These are phyloP conservation scores for Fragum sueziense DNA, from an alignment of 2,888 invertebrate species.

Conservation along the genomic window DNA sequence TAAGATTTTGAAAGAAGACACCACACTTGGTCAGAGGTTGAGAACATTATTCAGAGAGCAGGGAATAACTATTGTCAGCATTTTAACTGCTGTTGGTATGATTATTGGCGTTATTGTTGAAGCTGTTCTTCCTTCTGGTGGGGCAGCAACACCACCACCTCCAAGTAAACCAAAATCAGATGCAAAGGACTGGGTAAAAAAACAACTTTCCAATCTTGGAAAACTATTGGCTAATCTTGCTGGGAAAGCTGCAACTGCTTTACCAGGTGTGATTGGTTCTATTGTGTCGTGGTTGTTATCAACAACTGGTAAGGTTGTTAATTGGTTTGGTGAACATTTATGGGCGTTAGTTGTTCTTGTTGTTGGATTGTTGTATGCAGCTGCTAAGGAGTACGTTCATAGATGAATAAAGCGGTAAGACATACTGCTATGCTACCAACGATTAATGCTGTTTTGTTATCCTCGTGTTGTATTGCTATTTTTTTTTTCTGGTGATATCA, in stretches of 20 bases:
- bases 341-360: constrained; percentile 29
- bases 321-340: constrained; percentile 45
- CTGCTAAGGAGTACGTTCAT: constrained; percentile 27
- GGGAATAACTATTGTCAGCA: constrained; percentile 43
- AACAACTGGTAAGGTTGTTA: constrained; percentile 40
- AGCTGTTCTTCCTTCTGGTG: constrained; percentile 30
- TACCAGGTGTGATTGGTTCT: constrained; percentile 41
- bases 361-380: constrained; percentile 17
- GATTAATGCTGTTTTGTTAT: constrained; percentile 22
- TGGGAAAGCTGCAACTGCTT: constrained; percentile 36
- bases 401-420: constrained; percentile 16
- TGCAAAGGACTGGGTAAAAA: constrained; percentile 47
- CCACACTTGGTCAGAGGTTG: constrained; percentile 34
- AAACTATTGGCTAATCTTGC: constrained; percentile 34
- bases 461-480: constrained; percentile 20
- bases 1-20: constrained; percentile 37
- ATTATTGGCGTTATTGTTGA: constrained; percentile 42
- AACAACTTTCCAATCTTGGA: constrained; percentile 40
- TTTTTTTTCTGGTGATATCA: constrained; percentile 10
- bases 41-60: constrained; percentile 48
- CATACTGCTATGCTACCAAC: constrained; percentile 28
- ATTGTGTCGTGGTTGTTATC: constrained; percentile 48
- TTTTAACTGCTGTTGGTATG: constrained; percentile 50
- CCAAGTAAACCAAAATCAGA: constrained; percentile 4
- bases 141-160: constrained; percentile 16